Evolutionary conservation across 2,888 invertebrate species (phyloP).

Genomic region (Griposia aprilina): DNA sequence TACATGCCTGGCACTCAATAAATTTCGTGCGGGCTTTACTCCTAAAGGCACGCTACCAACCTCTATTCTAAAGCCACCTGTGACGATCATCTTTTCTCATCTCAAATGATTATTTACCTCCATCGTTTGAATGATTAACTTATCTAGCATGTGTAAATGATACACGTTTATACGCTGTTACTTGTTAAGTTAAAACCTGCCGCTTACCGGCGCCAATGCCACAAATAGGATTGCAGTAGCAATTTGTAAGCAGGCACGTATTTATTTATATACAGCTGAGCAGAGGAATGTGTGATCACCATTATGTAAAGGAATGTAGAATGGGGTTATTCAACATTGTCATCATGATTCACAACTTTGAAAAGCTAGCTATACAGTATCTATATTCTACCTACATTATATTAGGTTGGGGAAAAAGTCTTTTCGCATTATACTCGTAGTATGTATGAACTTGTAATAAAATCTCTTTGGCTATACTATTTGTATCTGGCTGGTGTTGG

Average conservation of each 20-base stretch:
- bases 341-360: not conserved
- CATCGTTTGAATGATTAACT: conserved; percentile 19
- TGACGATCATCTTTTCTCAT: not conserved
- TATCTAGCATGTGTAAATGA: conserved; percentile 21
- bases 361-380: not conserved
- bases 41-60: not conserved
- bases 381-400: not conserved
- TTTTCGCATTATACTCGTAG: too few relatives aligned
- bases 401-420: too few relatives aligned
- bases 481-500: too few relatives aligned
- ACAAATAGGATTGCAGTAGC: conserved; percentile 33
- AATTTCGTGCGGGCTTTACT: not conserved
- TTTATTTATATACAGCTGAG: conserved; percentile 16
- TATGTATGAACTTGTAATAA: too few relatives aligned
- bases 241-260: conserved; percentile 30
- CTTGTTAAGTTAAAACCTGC: conserved; percentile 34
- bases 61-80: not conserved
- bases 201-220: not conserved
- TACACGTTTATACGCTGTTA: conserved; percentile 12
- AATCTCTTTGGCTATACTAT: too few relatives aligned
- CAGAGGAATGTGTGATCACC: conserved; percentile 1
- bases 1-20: conserved; percentile 26
- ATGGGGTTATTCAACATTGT: not conserved
- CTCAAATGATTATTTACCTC: not conserved
- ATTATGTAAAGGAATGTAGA: not conserved